phyloP scores from a whole-genome alignment of 2,797 vertebrate genomes.

The Scomberomorus guttatus region DNA sequence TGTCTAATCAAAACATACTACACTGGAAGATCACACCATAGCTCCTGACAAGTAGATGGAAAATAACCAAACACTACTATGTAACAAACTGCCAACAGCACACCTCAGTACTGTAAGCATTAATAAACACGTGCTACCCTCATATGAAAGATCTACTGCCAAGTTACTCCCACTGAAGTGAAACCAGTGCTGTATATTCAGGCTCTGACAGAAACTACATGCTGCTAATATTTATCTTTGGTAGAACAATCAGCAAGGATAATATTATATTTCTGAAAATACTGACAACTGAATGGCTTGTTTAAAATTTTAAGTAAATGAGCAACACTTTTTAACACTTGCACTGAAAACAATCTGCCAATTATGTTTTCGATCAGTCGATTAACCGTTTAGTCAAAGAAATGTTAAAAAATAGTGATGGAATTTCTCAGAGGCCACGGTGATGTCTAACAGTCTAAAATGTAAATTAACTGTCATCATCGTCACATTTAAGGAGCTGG shows the following conservation, averaged over 20 bases:
- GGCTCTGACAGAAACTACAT: background rate
- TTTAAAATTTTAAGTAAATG: background rate
- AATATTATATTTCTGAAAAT: background rate
- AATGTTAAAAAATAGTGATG: no score
- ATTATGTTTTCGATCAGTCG: no score
- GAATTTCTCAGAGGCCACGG: no score
- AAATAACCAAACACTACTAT: constrained; percentile 11
- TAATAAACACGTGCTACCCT: background rate
- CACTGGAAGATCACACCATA: background rate
- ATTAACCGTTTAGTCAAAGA: no score
- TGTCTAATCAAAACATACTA: constrained; percentile 11
- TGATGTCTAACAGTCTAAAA: no score
- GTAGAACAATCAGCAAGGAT: background rate
- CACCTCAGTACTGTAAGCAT: background rate
- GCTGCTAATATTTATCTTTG: constrained; percentile 3
- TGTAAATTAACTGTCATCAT: no score
- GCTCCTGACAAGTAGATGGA: background rate
- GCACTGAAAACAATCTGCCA: no score
- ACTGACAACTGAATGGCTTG: background rate
- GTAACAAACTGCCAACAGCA: background rate
- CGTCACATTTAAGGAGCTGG: no score
- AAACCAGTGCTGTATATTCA: background rate
- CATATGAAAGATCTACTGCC: constrained; percentile 3
- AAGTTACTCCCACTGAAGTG: constrained; percentile 17
- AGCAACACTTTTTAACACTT: no score